Conservation (phyloP, 2,888 invertebrate genomes). For the Meiosimyza platycephala region DNA sequence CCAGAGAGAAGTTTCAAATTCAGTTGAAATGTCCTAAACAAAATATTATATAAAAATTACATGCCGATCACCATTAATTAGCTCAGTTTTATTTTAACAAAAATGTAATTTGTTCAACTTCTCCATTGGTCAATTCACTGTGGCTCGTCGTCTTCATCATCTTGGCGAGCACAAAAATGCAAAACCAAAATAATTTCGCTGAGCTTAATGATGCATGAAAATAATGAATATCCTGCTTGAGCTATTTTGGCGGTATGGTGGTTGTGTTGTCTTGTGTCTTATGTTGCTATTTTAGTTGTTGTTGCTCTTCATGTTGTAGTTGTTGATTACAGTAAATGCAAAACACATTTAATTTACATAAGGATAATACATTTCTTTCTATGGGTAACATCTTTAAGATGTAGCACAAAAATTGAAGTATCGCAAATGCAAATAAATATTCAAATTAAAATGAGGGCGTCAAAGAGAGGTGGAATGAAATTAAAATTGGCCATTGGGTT, state of each 20-base stretch:
- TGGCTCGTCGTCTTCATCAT: neutral
- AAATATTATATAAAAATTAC: no score
- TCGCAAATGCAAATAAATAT: no score
- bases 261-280: neutral
- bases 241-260: slow-evolving; percentile 15
- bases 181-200: slow-evolving; percentile 43
- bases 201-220: slow-evolving; percentile 51
- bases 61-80: no score
- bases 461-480: no score
- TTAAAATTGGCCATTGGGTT: no score
- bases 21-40: no score
- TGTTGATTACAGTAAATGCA: slow-evolving; percentile 23
- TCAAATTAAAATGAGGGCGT: no score
- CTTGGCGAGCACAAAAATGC: slow-evolving; percentile 34
- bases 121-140: neutral
- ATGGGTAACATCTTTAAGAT: no score
- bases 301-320: slow-evolving; percentile 18
- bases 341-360: slow-evolving; percentile 29
- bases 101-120: neutral
- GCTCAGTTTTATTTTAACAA: no score
- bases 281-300: slow-evolving; percentile 14
- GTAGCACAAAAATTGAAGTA: no score
- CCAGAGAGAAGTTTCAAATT: no score
- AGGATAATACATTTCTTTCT: no score
- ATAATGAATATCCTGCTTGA: slow-evolving; percentile 47